Evolutionary conservation across 2,888 invertebrate genomes (phyloP), one percentile per base, ranked within the genome.

Genomic region (Ommatoiulus sabulosus): DNA sequence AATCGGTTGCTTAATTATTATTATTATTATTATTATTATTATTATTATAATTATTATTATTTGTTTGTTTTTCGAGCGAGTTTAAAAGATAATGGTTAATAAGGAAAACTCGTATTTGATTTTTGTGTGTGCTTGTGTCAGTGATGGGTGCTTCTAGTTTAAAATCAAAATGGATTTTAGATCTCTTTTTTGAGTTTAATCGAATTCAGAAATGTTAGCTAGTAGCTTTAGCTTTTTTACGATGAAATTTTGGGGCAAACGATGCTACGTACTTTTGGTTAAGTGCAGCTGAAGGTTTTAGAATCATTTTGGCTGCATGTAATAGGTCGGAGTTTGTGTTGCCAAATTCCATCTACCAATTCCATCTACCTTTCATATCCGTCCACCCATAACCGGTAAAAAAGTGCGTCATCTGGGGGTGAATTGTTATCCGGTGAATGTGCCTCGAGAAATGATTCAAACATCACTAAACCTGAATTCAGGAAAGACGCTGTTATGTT

Each of bases 1-100:
- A 86, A 86, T 80, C 48, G 86, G 86, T 86, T 86, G 86, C 86
- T 86, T 86, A 86, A 48, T 86, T 86, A 80, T 80, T 80, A 80
- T 80, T 80, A 80, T 80, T 80, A 72, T 72, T 72, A 72, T 72
- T 72, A 80, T 80, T 80, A 80, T 80, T 80, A 80, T 63, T 63
- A 63, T 63, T n/a, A 63, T 63, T 63, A 63, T 63, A n/a, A 63
- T 80, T 24, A 80, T 80, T 80, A 80, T 80, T 80, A 80, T 80
- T 52, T 80, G 24, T 80, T 72, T 80, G 80, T 80, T 80, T 80
- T 80, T 80, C 80, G 80, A 80, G 15, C 80, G 80, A 80, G 80
- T 80, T 80, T 72, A 35, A 80, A 72, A 35, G 35, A 80, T 35
- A 80, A 80, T 80, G 80, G 80, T 80, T 80, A 80, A 80, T 80